A percentile compares a stretch with the other conserved stretches of the same genome.
phyloP scores from a whole-genome alignment of 2,797 vertebrate genomes.

The Sebastiscus tertius region DNA sequence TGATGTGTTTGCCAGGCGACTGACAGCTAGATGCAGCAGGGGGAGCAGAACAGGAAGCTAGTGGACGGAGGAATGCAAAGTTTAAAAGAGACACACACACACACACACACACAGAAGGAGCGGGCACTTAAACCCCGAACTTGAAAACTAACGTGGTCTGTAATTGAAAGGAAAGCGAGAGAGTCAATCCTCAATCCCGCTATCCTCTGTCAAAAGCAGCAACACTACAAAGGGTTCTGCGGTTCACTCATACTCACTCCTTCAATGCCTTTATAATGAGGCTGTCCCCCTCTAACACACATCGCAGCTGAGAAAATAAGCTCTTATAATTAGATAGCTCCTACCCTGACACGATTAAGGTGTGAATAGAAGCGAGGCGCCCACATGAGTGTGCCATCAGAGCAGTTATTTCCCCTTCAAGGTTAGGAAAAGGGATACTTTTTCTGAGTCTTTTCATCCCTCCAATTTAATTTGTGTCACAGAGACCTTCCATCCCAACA shows the following conservation, averaged over 20 bases:
- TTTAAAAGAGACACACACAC: constrained; percentile 21
- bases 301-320: constrained; percentile 60
- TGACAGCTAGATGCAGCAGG: constrained; percentile 26
- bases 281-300: constrained; percentile 54
- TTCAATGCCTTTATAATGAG: constrained; percentile 69
- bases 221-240: constrained; percentile 41
- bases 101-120: neutral
- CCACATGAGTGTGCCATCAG: constrained; percentile 47
- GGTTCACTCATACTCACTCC: constrained; percentile 54
- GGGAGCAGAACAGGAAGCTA: constrained; percentile 7
- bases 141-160: constrained; percentile 32
- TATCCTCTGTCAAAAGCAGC: constrained; percentile 56
- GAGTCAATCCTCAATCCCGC: constrained; percentile 45
- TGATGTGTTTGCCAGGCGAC: constrained; percentile 32
- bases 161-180: constrained; percentile 73
- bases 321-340: constrained; percentile 71
- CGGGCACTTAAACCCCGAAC: constrained; percentile 29
- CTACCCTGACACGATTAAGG: constrained; percentile 62
- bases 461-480: constrained; percentile 68
- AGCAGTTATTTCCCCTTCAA: constrained; percentile 48
- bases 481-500: constrained; percentile 51
- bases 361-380: constrained; percentile 37
- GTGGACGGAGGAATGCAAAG: constrained; percentile 34
- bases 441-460: constrained; percentile 58
- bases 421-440: constrained; percentile 35